Conservation (phyloP, 1,140 invertebrate genomes). For the Apis mellifera region DNA sequence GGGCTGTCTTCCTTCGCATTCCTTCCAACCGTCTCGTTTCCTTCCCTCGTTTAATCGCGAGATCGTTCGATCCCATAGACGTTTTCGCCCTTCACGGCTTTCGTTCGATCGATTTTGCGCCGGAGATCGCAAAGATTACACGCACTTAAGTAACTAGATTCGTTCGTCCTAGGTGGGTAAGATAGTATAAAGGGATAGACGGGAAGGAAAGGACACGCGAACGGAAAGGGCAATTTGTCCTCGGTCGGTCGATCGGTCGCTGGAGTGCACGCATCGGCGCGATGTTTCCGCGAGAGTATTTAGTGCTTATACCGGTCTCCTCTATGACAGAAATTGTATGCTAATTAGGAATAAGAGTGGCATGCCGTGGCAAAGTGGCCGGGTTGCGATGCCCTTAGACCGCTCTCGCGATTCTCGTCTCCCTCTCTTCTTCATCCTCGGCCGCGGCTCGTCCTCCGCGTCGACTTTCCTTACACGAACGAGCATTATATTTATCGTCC, state of each 20-base stretch:
- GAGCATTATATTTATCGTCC: slow-evolving; percentile 45
- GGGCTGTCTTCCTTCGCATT: slow-evolving; percentile 24
- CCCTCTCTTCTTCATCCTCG: slow-evolving; percentile 9
- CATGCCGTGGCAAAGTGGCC: slow-evolving; percentile 19
- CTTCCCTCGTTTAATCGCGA: background rate
- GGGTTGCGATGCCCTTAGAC: slow-evolving; percentile 36
- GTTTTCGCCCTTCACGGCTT: background rate
- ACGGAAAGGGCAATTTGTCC: slow-evolving; percentile 66
- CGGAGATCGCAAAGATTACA: no score
- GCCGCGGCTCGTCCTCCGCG: background rate
- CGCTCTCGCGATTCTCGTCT: slow-evolving; percentile 9
- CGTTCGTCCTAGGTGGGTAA: no score
- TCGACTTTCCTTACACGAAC: slow-evolving; percentile 41
- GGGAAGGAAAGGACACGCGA: slow-evolving; percentile 52
- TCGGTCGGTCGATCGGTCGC: slow-evolving; percentile 32
- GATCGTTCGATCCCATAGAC: background rate
- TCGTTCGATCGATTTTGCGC: background rate
- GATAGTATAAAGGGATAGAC: background rate
- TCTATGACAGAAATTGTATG: slow-evolving; percentile 67
- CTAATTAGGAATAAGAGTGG: slow-evolving; percentile 61
- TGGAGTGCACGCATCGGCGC: slow-evolving; percentile 2
- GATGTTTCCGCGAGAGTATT: slow-evolving; percentile 33
- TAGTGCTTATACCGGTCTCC: slow-evolving; percentile 38
- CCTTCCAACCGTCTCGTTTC: background rate
- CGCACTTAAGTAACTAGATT: no score